Conservation (phyloP, 2,113 vertebrate genomes). For the Antennarius striatus region DNA sequence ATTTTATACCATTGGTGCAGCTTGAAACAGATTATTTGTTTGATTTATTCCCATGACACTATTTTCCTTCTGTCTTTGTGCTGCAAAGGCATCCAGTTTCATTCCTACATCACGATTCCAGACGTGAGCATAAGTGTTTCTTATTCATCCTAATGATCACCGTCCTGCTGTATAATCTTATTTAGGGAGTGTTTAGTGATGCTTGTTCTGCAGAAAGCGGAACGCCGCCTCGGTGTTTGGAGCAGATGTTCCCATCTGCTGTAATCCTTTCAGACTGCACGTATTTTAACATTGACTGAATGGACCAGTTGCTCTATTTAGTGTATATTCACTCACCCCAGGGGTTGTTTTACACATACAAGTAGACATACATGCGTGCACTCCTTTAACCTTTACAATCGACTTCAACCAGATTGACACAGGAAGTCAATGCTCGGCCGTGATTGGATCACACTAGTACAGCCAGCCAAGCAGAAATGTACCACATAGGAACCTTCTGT, state of each 20-base stretch:
- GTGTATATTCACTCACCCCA: not conserved
- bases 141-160: constrained; percentile 47
- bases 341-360: not conserved
- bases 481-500: constrained; percentile 28
- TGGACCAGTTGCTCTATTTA: constrained; percentile 2
- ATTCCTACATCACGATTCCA: constrained; percentile 24
- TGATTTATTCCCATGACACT: too few relatives aligned
- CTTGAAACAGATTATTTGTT: too few relatives aligned
- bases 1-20: too few relatives aligned
- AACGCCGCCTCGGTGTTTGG: constrained; percentile 25
- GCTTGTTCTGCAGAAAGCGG: constrained; percentile 26
- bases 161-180: constrained; percentile 51
- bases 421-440: constrained; percentile 24
- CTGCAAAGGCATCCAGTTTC: not conserved
- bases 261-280: not conserved
- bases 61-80: not conserved
- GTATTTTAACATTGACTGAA: constrained; percentile 29
- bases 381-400: constrained; percentile 40
- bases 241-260: constrained; percentile 53
- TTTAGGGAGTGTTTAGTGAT: constrained; percentile 45
- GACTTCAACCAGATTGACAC: constrained; percentile 31
- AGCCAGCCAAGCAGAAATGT: constrained; percentile 34
- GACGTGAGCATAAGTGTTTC: constrained; percentile 35
- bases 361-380: not conserved
- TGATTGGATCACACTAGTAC: constrained; percentile 20